These are phyloP conservation scores for Caenorhabditis virilis DNA, from an alignment of 2,888 invertebrate genomes.

Conservation along the genomic window DNA sequence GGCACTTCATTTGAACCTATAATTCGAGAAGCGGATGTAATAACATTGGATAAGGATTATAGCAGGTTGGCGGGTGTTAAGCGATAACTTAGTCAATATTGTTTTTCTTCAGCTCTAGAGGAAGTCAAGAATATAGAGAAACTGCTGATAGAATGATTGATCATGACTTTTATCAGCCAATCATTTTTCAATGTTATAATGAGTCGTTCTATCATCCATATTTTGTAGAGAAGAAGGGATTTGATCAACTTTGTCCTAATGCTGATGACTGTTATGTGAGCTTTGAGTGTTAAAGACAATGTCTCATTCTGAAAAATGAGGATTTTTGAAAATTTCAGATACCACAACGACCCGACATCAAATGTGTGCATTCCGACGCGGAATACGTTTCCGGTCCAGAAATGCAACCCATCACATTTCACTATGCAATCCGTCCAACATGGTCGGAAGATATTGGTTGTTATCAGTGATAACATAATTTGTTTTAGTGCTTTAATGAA, in stretches of 20 bases:
- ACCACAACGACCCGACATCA: conserved; percentile 28
- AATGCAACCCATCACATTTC: conserved; percentile 28
- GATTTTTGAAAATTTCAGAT: conserved; percentile 7
- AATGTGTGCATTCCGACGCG: conserved; percentile 28
- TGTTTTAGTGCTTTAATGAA: no score
- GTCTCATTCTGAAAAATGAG: no score
- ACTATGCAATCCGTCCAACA: conserved; percentile 17
- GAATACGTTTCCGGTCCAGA: conserved; percentile 34
- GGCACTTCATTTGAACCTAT: no score
- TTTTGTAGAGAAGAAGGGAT: conserved; percentile 13
- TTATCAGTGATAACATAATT: conserved; percentile 18
- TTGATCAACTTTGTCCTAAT: conserved; percentile 19
- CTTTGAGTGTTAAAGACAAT: neutral
- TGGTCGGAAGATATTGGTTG: conserved; percentile 27
- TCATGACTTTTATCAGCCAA: conserved; percentile 13
- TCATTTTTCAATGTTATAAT: conserved; percentile 29
- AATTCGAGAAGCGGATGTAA: no score
- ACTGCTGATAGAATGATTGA: conserved; percentile 12
- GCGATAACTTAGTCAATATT: no score
- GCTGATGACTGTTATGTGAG: conserved; percentile 24
- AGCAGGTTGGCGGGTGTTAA: no score
- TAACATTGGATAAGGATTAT: no score
- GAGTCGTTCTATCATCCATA: conserved; percentile 26
- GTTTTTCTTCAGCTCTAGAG: neutral
- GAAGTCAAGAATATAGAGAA: neutral